phyloP scores from a whole-genome alignment of 2,888 invertebrate genomes.

The Petrolisthes manimaculis region DNA sequence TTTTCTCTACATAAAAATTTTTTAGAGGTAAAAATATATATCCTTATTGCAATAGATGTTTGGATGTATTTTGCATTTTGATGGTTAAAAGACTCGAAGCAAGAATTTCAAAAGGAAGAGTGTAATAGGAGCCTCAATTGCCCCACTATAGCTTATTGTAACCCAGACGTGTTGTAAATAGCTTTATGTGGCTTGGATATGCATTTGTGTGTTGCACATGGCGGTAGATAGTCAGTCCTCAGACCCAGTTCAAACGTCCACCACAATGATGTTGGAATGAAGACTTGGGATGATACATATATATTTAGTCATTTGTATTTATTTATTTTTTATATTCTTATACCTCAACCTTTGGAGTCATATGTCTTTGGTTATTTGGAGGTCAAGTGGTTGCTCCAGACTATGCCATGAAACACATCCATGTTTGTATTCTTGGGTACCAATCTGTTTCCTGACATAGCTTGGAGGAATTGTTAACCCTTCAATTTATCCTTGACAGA shows the following conservation, averaged over 20 bases:
- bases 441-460: no score
- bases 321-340: no score
- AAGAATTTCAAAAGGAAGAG: not conserved
- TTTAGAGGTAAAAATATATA: not conserved
- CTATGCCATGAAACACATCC: no score
- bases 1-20: not conserved
- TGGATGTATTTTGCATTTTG: not conserved
- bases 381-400: no score
- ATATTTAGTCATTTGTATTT: no score
- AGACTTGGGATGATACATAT: no score
- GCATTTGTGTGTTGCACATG: slow-evolving; percentile 21
- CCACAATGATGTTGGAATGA: slow-evolving; percentile 43
- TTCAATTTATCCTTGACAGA: no score
- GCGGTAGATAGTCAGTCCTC: not conserved
- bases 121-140: slow-evolving; percentile 9
- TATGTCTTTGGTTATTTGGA: no score
- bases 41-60: not conserved
- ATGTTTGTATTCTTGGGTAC: no score
- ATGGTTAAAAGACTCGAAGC: not conserved
- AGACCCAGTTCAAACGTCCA: slow-evolving; percentile 63
- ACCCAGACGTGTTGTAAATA: slow-evolving; percentile 24
- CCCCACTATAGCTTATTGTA: slow-evolving; percentile 28
- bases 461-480: no score
- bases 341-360: no score
- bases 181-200: slow-evolving; percentile 26